Evolutionary conservation across 2,888 invertebrate species (phyloP).

Genomic region (Dione juno): DNA sequence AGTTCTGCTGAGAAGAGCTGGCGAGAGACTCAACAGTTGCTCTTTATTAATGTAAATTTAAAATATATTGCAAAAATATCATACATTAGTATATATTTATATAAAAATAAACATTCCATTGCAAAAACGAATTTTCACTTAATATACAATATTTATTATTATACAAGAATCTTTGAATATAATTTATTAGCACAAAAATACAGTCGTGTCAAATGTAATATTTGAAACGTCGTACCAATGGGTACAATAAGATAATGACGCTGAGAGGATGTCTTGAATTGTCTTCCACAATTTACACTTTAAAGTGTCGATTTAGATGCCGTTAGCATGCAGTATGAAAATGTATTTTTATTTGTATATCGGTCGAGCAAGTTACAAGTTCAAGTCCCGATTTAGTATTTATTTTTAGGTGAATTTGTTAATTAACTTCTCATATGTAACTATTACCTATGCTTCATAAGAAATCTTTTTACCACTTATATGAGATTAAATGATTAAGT

Average conservation of each 20-base stretch:
- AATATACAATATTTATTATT: no score
- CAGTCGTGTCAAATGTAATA: background rate
- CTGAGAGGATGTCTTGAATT: constrained; percentile 40
- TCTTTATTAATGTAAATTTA: no score
- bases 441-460: no score
- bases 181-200: background rate
- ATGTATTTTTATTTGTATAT: background rate
- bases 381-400: background rate
- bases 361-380: background rate
- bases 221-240: constrained; percentile 25
- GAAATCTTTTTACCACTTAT: no score
- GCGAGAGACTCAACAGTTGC: no score
- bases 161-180: no score
- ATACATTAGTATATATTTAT: no score
- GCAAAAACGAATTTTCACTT: no score
- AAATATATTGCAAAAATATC: no score
- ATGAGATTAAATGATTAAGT: background rate
- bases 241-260: constrained; percentile 40
- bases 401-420: background rate
- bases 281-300: constrained; percentile 35
- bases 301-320: constrained; percentile 21
- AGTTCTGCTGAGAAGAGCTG: no score
- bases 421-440: no score
- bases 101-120: no score
- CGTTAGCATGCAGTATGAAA: background rate